Evolutionary conservation across 2,797 vertebrate species (phyloP), one percentile per base, ranked within the genome.

Genomic region (Miopithecus talapoin): DNA sequence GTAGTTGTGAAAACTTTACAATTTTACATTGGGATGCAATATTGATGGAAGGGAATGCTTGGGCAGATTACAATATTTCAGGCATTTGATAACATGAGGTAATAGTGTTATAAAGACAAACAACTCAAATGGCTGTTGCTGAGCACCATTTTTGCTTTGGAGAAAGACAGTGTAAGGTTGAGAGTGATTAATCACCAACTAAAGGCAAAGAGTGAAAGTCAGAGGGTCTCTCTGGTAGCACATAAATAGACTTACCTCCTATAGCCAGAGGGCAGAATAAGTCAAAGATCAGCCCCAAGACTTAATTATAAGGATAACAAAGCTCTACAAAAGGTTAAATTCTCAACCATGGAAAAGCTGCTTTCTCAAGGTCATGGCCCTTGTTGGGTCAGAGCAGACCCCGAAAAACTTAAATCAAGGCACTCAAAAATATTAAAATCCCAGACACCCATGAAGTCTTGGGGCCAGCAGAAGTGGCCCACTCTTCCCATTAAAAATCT

Each of bases 101-200:
- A 48, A 16, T 8, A 70, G 48, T 57, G 48, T 12, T 68, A 28
- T 16, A 46, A 84, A 88, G 70, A 96, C 94, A 95, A 87, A 85
- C 68, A 64, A 91, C 76, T 93, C 61, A 55, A 7, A n/a, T 55
- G 48, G 43, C 41, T 83, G 36, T 57, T 48, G n/a, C 83, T 50
- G 72, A 96, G 89, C 30, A 50, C 74, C 70, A 41, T 61, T 94
- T 97, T 97, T 94, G 57, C 46, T 61, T 21, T 61, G 22, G 50
- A 91, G 46, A 92, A 94, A 96, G 90, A 94, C 68, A 96, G 85
- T 89, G 79, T 85, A 83, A 92, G 68, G 46, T 68, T 94, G 72
- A 91, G 86, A 88, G 76, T 96, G 96, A 96, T 97, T 96, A 92
- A 97, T 97, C 61, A 95, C 94, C 87, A 85, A 43, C 41, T 81